These are phyloP conservation scores for Reticulitermes lucifugus DNA, from an alignment of 2,888 invertebrate genomes.

Conservation along the genomic window DNA sequence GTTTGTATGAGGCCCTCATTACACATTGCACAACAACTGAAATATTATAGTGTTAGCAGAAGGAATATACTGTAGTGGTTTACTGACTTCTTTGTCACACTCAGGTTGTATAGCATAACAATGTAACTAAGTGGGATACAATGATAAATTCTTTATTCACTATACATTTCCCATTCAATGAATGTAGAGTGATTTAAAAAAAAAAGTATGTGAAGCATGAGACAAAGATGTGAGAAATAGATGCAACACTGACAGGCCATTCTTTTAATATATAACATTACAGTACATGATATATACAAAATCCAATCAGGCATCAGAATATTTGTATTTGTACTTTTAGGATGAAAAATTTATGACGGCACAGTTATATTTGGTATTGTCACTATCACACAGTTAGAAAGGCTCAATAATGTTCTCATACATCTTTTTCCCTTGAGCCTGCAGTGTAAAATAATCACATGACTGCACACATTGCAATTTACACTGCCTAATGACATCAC, in stretches of 20 bases:
- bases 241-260: conserved; percentile 16
- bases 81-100: too few relatives aligned
- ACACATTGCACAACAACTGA: too few relatives aligned
- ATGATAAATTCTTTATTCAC: conserved; percentile 11
- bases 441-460: not conserved
- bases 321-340: conserved; percentile 30
- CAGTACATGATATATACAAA: conserved; percentile 4
- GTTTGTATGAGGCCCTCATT: too few relatives aligned
- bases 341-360: conserved; percentile 30
- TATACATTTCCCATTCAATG: not conserved
- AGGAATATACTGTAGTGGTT: too few relatives aligned
- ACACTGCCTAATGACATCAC: conserved; percentile 14
- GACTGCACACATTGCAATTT: not conserved
- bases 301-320: conserved; percentile 23
- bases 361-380: conserved; percentile 39
- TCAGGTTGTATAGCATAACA: too few relatives aligned
- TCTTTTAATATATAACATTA: not conserved
- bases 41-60: too few relatives aligned
- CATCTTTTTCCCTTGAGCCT: not conserved
- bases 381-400: conserved; percentile 41
- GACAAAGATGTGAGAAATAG: conserved; percentile 5
- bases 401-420: not conserved
- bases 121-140: not conserved
- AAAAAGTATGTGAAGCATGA: not conserved
- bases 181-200: not conserved